A percentile compares a stretch with the other conserved stretches of the same genome.
Evolutionary conservation across 2,797 vertebrate species (phyloP).

Genomic region (Enteromius treurensis): DNA sequence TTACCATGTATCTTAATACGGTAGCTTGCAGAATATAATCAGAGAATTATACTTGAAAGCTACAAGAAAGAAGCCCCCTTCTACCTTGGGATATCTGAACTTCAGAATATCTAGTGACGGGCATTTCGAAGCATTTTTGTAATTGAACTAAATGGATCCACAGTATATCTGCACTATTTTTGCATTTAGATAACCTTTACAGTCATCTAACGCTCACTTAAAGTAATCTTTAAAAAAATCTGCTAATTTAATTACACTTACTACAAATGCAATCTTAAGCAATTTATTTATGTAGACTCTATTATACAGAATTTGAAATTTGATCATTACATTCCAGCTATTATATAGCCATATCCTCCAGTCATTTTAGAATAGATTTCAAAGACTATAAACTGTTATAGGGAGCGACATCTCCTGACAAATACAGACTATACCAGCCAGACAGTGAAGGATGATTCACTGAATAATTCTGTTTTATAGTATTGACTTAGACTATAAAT

Average conservation of each 20-base stretch:
- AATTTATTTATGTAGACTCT: not conserved
- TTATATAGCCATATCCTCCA: not conserved
- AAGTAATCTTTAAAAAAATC: not conserved
- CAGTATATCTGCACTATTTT: not conserved
- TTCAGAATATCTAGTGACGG: not conserved
- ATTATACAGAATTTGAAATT: not conserved
- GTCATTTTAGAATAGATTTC: constrained; percentile 4
- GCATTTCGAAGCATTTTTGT: not conserved
- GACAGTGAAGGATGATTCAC: constrained; percentile 7
- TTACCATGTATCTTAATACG: constrained; percentile 29
- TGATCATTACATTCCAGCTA: not conserved
- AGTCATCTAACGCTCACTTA: not conserved
- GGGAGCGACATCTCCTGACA: not conserved
- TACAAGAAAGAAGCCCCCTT: constrained; percentile 6
- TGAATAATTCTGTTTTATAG: not conserved
- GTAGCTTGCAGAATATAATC: constrained; percentile 13
- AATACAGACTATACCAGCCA: not conserved
- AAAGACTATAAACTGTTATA: constrained; percentile 5
- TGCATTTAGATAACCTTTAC: not conserved
- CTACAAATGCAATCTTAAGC: not conserved
- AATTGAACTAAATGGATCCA: not conserved
- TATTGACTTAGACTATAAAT: constrained; percentile 11
- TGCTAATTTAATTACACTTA: not conserved
- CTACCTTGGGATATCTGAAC: not conserved
- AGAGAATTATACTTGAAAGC: constrained; percentile 10